phyloP scores from a whole-genome alignment of 1,140 invertebrate species.

The Arion vulgaris region DNA sequence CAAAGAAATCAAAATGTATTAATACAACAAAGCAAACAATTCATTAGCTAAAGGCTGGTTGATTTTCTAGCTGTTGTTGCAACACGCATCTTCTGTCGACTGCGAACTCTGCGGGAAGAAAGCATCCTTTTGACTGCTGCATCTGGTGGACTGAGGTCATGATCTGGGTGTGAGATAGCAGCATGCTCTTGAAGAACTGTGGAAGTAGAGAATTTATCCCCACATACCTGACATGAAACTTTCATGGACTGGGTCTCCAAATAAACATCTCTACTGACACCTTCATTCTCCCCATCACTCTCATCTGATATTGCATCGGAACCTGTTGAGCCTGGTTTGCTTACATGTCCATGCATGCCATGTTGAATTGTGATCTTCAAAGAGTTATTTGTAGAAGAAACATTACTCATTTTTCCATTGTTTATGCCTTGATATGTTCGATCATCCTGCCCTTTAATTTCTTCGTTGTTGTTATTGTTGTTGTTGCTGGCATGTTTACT shows the following conservation, averaged over 20 bases:
- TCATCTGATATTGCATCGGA: slow-evolving; percentile 29
- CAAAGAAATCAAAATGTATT: not conserved
- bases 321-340: slow-evolving; percentile 29
- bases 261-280: not conserved
- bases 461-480: slow-evolving; percentile 33
- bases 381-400: not conserved
- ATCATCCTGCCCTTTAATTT: not conserved
- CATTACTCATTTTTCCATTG: slow-evolving; percentile 11
- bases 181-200: slow-evolving; percentile 26
- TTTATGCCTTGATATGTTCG: not conserved
- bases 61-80: slow-evolving; percentile 7
- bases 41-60: not conserved
- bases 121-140: not conserved
- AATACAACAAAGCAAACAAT: not conserved
- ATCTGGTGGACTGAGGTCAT: not conserved
- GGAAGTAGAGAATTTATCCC: slow-evolving; percentile 21
- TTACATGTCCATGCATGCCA: slow-evolving; percentile 18
- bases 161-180: slow-evolving; percentile 22
- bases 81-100: slow-evolving; percentile 3
- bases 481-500: slow-evolving; percentile 19
- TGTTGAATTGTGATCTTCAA: slow-evolving; percentile 21
- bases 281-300: slow-evolving; percentile 14
- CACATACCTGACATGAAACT: slow-evolving; percentile 9
- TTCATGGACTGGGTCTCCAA: not conserved
- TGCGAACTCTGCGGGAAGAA: slow-evolving; percentile 10